Evolutionary conservation across 1,140 invertebrate genomes (phyloP), one percentile per base, ranked within the genome.

Genomic region (Pseudomyrmex sp.): DNA sequence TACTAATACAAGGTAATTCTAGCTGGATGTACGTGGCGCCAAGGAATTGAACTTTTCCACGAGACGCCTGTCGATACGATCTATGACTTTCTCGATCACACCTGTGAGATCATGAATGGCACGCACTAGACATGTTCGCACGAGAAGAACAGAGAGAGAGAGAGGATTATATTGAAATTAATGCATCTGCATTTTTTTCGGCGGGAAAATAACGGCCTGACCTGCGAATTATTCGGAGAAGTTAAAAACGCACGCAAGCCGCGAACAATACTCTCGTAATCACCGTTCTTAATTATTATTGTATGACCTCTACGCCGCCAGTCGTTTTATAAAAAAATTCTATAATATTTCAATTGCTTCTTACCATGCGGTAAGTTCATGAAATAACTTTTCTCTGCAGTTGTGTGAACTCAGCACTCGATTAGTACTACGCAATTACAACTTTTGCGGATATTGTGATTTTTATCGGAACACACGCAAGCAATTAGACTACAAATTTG

Each of bases 11-110:
- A 46, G 44, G 20, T 15, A 26, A 50, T 35, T 20, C 35, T 18
- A 12, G 44, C 20, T 59, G 52, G 63, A 65, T 48, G 54, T 80
- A 69, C 76, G 50, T 75, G 82, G 86, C 85, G 86, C 86, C 85
- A 87, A 59, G 54, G 85, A 84, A 88, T 82, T 84, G 85, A 88
- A 88, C 86, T 88, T 88, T 88, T 87, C 85, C 85, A 72, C 83
- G 82, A 85, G 82, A 73, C 72, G 75, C 82, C 73, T 86, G 75
- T 77, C 86, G 85, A 86, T 74, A 65, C 85, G 86, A 88, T 87
- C 86, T 73, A 84, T 84, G 74, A 87, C 85, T 87, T 88, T 87
- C 86, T 88, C 86, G 85, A 88, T 88, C 82, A 84, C 85, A 88
- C 85, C 82, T 88, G 86, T 86, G 82, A 56, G 74, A 82, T 56